These are phyloP conservation scores for Hypothenemus hampei DNA, from an alignment of 1,140 invertebrate species.

Conservation along the genomic window DNA sequence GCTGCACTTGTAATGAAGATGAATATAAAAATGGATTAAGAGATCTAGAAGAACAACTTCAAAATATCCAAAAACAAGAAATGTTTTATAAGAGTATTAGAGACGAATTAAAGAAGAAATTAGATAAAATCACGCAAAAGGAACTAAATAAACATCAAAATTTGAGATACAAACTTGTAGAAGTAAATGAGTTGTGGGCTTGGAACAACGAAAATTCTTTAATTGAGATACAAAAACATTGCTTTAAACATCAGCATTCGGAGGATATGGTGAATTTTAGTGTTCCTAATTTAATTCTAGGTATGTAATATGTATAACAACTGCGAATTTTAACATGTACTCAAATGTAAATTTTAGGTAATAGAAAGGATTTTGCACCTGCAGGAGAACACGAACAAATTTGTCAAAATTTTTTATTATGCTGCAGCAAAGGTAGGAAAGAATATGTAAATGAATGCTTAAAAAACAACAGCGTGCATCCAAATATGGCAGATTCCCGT, in stretches of 20 bases:
- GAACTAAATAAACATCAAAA: constrained; percentile 1
- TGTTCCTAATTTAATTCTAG: constrained; percentile 32
- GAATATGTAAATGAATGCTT: constrained; percentile 42
- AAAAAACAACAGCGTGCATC: constrained; percentile 44
- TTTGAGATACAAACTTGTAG: constrained; percentile 16
- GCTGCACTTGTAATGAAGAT: constrained; percentile 17
- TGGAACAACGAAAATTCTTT: constrained; percentile 42
- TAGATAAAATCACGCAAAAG: constrained; percentile 12
- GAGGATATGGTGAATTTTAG: constrained; percentile 36
- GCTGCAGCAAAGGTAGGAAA: constrained; percentile 39
- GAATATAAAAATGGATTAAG: constrained; percentile 12
- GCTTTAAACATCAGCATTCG: constrained; percentile 35
- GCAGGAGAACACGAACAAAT: constrained; percentile 34
- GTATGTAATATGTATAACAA: constrained; percentile 11
- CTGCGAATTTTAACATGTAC: neutral
- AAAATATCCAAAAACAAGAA: constrained; percentile 8
- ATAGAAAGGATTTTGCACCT: constrained; percentile 23
- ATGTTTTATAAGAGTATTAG: constrained; percentile 21
- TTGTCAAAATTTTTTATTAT: constrained; percentile 33
- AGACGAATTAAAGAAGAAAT: constrained; percentile 15
- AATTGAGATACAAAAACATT: constrained; percentile 36
- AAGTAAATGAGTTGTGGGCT: constrained; percentile 36
- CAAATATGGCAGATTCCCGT: constrained; percentile 46
- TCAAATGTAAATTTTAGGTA: constrained; percentile 1
- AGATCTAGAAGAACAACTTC: constrained; percentile 17